phyloP scores from a whole-genome alignment of 2,888 invertebrate species.

The Pogonocherus hispidulus region DNA sequence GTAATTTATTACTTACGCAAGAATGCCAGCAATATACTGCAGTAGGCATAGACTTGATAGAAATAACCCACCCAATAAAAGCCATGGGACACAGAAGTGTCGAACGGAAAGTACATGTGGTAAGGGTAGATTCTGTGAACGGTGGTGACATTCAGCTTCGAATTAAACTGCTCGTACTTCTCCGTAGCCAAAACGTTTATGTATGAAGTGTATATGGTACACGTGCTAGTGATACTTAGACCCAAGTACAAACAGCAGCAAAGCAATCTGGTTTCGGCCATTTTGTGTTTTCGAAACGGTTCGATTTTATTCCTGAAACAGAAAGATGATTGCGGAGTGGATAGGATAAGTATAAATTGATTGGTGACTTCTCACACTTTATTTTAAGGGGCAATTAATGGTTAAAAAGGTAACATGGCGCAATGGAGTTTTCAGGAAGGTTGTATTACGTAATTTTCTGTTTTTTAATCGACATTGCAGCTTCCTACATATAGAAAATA shows the following conservation, averaged over 20 bases:
- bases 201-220: not conserved
- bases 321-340: no score
- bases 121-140: constrained; percentile 35
- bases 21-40: constrained; percentile 18
- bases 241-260: constrained; percentile 28
- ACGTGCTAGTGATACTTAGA: not conserved
- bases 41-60: constrained; percentile 26
- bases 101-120: constrained; percentile 42
- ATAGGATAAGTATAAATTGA: no score
- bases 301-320: constrained; percentile 33
- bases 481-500: no score
- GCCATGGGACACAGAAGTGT: constrained; percentile 42
- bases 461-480: no score
- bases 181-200: constrained; percentile 15
- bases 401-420: no score
- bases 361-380: no score
- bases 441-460: no score
- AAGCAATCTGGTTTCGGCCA: constrained; percentile 28
- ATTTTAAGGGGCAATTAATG: no score
- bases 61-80: constrained; percentile 35
- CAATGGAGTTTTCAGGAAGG: no score
- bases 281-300: constrained; percentile 1
- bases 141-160: constrained; percentile 39
- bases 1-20: constrained; percentile 38
- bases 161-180: constrained; percentile 38